Evolutionary conservation across 1,140 invertebrate genomes (phyloP).

Genomic region (Holotrichia oblita): DNA sequence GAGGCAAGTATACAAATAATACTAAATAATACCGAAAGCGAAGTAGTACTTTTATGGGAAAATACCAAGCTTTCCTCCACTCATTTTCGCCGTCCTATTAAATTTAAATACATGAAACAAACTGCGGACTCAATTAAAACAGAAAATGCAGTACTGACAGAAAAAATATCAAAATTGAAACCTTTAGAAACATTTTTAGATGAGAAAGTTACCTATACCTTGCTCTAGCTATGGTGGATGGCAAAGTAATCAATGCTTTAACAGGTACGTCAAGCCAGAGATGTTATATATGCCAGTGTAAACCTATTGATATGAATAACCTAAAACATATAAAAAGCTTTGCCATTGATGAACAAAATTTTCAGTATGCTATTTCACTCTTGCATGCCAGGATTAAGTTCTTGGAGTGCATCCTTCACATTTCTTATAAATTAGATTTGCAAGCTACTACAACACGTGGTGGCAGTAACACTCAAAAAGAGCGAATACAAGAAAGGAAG

Average conservation of each 20-base stretch:
- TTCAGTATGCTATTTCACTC: background rate
- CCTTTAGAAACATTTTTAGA: background rate
- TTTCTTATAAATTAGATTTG: background rate
- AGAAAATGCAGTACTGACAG: background rate
- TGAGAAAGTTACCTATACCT: background rate
- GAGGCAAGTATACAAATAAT: too few species aligned
- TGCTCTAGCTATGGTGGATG: background rate
- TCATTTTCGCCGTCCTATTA: too few species aligned
- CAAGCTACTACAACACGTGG: background rate
- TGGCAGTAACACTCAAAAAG: background rate
- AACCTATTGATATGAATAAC: conserved; percentile 1
- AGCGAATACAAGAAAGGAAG: background rate
- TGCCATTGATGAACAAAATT: background rate
- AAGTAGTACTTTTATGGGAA: too few species aligned
- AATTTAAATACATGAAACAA: too few species aligned
- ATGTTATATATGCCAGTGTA: conserved; percentile 5
- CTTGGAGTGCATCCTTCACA: conserved; percentile 2
- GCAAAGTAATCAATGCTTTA: background rate
- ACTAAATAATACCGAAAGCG: too few species aligned
- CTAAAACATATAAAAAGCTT: background rate
- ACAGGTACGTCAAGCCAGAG: background rate
- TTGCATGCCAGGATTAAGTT: conserved; percentile 13
- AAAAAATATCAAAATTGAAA: background rate
- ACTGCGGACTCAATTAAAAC: too few species aligned
- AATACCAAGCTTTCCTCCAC: too few species aligned